These are phyloP conservation scores for Esox niger DNA, from an alignment of 2,113 vertebrate genomes.

Conservation along the genomic window DNA sequence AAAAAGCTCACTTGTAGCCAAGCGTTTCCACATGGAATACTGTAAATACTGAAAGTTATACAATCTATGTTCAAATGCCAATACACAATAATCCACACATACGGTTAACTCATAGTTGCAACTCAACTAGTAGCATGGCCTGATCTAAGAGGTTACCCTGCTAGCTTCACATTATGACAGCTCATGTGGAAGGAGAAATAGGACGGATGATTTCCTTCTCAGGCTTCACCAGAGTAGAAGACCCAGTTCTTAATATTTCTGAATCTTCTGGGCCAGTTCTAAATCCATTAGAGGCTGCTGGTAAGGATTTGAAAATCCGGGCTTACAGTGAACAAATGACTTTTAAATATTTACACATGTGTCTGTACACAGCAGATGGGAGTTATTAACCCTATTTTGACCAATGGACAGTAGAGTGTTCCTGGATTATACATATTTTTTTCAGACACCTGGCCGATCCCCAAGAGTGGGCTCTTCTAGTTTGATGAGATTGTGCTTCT, in stretches of 20 bases:
- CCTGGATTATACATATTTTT: slow-evolving; percentile 44
- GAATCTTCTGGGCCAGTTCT: no score
- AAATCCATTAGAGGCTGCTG: no score
- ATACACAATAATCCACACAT: slow-evolving; percentile 23
- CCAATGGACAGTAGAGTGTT: slow-evolving; percentile 38
- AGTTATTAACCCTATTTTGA: slow-evolving; percentile 41
- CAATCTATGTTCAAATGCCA: slow-evolving; percentile 53
- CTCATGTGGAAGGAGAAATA: slow-evolving; percentile 55
- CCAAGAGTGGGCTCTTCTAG: slow-evolving; percentile 28
- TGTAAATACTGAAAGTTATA: no score
- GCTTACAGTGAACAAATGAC: slow-evolving; percentile 51
- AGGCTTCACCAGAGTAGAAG: neutral
- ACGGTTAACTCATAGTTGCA: slow-evolving; percentile 34
- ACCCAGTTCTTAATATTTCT: no score
- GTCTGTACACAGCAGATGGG: slow-evolving; percentile 61
- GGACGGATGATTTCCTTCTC: slow-evolving; percentile 32
- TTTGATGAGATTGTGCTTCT: slow-evolving; percentile 53
- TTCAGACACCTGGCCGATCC: slow-evolving; percentile 29
- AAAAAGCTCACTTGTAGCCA: no score
- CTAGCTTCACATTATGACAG: slow-evolving; percentile 67
- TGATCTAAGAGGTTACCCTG: no score
- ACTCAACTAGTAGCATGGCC: no score
- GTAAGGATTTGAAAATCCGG: slow-evolving; percentile 34
- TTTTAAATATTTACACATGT: slow-evolving; percentile 53
- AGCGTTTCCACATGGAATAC: no score